phyloP scores from a whole-genome alignment of 1,140 invertebrate genomes.

The Brachionus manjavacas region DNA sequence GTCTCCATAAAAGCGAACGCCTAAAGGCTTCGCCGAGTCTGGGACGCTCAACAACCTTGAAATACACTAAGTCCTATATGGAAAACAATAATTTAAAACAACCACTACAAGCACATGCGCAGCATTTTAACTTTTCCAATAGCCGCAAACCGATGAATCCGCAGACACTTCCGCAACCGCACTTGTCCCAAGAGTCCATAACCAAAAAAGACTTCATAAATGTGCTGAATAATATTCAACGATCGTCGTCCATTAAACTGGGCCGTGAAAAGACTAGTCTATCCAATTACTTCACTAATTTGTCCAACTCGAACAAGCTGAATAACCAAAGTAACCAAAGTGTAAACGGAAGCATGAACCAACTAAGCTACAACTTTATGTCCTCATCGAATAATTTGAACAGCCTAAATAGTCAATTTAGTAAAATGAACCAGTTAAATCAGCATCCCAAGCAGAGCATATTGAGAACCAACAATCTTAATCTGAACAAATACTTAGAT shows the following conservation, averaged over 20 bases:
- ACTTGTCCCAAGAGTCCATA: slow-evolving; percentile 8
- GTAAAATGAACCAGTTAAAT: neutral
- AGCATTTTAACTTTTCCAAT: slow-evolving; percentile 22
- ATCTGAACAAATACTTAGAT: slow-evolving; percentile 15
- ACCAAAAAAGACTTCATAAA: slow-evolving; percentile 29
- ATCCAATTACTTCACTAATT: slow-evolving; percentile 16
- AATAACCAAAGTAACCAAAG: neutral
- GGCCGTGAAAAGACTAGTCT: slow-evolving; percentile 40
- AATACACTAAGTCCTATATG: slow-evolving; percentile 21
- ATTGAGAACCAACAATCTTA: slow-evolving; percentile 2
- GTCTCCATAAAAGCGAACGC: neutral
- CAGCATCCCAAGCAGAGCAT: neutral
- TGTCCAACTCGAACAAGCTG: neutral
- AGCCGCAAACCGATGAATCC: neutral
- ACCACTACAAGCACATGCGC: neutral
- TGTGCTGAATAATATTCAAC: neutral
- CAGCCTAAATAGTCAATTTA: slow-evolving; percentile 11
- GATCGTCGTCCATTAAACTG: slow-evolving; percentile 13
- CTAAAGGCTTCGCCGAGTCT: slow-evolving; percentile 1
- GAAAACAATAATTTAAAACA: slow-evolving; percentile 24
- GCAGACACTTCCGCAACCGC: neutral
- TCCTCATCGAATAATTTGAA: slow-evolving; percentile 29
- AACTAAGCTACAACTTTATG: neutral
- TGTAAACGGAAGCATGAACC: slow-evolving; percentile 13
- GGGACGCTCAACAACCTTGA: slow-evolving; percentile 6